Percentiles rank a stretch among this genome's conserved stretches.
Evolutionary conservation across 2,888 invertebrate species (phyloP).

Genomic region (Melanostoma scalare): DNA sequence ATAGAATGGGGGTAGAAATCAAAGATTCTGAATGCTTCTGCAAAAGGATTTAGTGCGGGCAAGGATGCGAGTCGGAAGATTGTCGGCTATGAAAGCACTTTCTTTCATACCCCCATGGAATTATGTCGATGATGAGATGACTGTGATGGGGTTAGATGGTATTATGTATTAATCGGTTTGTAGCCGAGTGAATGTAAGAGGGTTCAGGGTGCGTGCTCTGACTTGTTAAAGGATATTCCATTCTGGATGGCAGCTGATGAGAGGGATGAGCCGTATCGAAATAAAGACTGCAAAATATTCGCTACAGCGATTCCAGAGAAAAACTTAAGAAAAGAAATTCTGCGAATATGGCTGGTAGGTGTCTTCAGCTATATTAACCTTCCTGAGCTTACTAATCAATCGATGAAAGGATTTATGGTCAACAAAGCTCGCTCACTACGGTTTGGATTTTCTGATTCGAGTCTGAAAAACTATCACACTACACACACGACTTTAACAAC

Average conservation of each 20-base stretch:
- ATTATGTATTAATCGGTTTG: constrained; percentile 72
- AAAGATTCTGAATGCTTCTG: constrained; percentile 66
- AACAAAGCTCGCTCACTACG: no score
- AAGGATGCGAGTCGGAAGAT: constrained; percentile 49
- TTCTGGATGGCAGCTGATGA: background rate
- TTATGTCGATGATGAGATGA: constrained; percentile 67
- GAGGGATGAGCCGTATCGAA: background rate
- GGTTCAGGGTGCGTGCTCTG: constrained; percentile 54
- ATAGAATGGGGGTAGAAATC: constrained; percentile 60
- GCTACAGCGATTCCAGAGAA: no score
- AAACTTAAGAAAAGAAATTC: no score
- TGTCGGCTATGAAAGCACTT: constrained; percentile 12
- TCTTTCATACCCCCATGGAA: constrained; percentile 31
- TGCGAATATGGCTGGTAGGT: no score
- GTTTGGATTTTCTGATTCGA: no score
- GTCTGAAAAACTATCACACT: no score
- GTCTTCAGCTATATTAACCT: no score
- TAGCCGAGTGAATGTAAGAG: constrained; percentile 50
- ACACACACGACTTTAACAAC: no score
- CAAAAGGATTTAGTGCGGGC: constrained; percentile 67
- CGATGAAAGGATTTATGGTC: no score
- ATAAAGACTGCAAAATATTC: no score
- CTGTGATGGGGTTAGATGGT: constrained; percentile 70
- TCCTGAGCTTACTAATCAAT: no score
- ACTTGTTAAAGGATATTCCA: constrained; percentile 21